These are phyloP conservation scores for Dipodomys stephensi DNA, from an alignment of 2,113 vertebrate genomes.

Conservation along the genomic window DNA sequence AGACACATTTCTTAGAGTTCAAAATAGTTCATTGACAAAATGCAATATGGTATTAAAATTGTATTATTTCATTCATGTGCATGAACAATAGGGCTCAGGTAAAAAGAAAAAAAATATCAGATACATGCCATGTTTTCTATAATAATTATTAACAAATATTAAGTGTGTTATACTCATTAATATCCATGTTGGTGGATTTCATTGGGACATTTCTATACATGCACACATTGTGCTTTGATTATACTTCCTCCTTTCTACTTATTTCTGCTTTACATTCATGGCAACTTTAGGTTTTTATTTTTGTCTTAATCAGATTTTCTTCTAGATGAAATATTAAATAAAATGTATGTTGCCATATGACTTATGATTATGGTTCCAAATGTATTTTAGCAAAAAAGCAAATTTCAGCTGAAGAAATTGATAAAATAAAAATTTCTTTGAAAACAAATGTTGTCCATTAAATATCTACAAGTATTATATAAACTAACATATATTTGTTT, in stretches of 20 bases:
- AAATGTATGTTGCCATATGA: background rate
- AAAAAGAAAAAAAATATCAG: background rate
- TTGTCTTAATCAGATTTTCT: background rate
- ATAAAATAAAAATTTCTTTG: background rate
- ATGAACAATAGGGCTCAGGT: background rate
- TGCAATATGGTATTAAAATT: background rate
- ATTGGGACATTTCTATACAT: too few relatives aligned
- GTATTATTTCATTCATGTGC: background rate
- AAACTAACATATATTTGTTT: too few relatives aligned
- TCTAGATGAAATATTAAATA: background rate
- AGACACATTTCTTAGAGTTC: background rate
- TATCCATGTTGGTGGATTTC: background rate
- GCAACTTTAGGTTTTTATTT: background rate
- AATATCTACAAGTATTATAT: background rate
- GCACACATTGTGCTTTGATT: too few relatives aligned
- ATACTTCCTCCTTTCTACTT: background rate
- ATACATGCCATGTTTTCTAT: too few relatives aligned
- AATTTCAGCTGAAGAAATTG: background rate
- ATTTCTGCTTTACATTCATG: background rate
- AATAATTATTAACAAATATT: background rate
- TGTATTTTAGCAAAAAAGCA: background rate
- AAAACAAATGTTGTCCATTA: background rate
- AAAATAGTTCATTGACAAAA: background rate
- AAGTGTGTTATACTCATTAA: background rate
- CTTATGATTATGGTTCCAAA: background rate